Base-by-base conservation (phyloP, 2,888 invertebrate genomes). In the Cephus runcator region DNA sequence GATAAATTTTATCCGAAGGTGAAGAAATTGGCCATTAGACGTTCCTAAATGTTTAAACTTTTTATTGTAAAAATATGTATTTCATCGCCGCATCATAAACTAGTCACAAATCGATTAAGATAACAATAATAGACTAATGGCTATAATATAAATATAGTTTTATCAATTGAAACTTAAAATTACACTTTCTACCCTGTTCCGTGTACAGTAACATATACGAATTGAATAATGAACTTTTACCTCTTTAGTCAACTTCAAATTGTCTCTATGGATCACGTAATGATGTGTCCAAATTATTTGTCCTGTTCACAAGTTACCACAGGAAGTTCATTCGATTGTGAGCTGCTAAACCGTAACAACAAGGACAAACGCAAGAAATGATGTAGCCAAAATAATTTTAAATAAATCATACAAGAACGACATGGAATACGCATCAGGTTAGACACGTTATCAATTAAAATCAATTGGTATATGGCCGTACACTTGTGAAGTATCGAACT, bases 381-480 rank as follows among this genome's bases (percentile, higher is more conserved):
- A 56, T 23, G 15, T 56, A 56, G 23, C 23, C 6, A 56, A 23
- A 56, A 56, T 23, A 34, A n/a, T 68, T 36, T 23, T 2, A 33
- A 11, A 34, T 30, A 77, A 69, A n/a, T 35, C 40, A 30, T 40
- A n/a, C 69, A 23, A 78, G 12, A 76, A 33, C 34, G 79, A 81
- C 71, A 75, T 80, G 12, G 73, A 80, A 0, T 75, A 78, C 68
- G 81, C 80, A 15, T 77, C 79, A 11, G 77, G 76, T 11, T 75
- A 81, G 9, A 80, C 79, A 56, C 75, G 80, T 31, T 73, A 77
- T 69, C 76, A 82, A 23, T 79, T 82, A 9, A 79, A 33, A 56
- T 33, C 76, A 12, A 76, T 84, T 35, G 83, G 83, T 31, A 69
- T 84, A 3, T 84, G 83, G 82, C 80, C 76, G 30, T 30, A 73